These are phyloP conservation scores for Platyura marginata DNA, from an alignment of 1,140 invertebrate species.

Conservation along the genomic window DNA sequence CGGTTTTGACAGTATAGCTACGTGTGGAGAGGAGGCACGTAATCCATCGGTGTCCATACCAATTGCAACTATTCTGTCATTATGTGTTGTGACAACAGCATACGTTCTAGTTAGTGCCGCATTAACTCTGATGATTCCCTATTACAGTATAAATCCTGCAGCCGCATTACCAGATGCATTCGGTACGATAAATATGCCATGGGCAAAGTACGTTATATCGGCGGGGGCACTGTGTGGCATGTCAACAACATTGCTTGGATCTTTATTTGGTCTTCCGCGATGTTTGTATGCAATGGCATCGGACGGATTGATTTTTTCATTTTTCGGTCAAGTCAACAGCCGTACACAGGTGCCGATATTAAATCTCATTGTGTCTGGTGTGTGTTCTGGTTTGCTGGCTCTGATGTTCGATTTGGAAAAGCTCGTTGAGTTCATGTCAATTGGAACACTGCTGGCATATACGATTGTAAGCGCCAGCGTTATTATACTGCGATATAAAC, in stretches of 20 bases:
- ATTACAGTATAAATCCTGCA: slow-evolving; percentile 46
- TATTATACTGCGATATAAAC: slow-evolving; percentile 66
- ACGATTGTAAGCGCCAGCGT: slow-evolving; percentile 80
- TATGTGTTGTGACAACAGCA: slow-evolving; percentile 55
- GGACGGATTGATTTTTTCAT: slow-evolving; percentile 69
- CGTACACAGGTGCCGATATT: slow-evolving; percentile 66
- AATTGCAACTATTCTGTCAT: slow-evolving; percentile 57
- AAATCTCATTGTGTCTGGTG: slow-evolving; percentile 62
- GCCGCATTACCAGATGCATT: slow-evolving; percentile 77
- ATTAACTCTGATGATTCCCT: slow-evolving; percentile 71
- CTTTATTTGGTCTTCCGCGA: slow-evolving; percentile 63
- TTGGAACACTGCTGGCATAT: slow-evolving; percentile 78
- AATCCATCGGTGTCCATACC: slow-evolving; percentile 65
- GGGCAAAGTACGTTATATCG: slow-evolving; percentile 77
- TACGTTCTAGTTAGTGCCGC: slow-evolving; percentile 68
- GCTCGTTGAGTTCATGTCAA: slow-evolving; percentile 87
- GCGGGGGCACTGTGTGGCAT: slow-evolving; percentile 79
- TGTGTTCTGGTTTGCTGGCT: slow-evolving; percentile 59
- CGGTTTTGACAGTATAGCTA: slow-evolving; percentile 72
- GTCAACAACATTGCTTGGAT: slow-evolving; percentile 71
- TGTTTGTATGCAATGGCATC: slow-evolving; percentile 79
- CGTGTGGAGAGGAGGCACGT: slow-evolving; percentile 69
- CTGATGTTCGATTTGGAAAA: slow-evolving; percentile 77
- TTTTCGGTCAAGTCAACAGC: slow-evolving; percentile 51
- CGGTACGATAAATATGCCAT: slow-evolving; percentile 44